Evolutionary conservation across 2,113 vertebrate species (phyloP).

Genomic region (Aphyosemion australe): DNA sequence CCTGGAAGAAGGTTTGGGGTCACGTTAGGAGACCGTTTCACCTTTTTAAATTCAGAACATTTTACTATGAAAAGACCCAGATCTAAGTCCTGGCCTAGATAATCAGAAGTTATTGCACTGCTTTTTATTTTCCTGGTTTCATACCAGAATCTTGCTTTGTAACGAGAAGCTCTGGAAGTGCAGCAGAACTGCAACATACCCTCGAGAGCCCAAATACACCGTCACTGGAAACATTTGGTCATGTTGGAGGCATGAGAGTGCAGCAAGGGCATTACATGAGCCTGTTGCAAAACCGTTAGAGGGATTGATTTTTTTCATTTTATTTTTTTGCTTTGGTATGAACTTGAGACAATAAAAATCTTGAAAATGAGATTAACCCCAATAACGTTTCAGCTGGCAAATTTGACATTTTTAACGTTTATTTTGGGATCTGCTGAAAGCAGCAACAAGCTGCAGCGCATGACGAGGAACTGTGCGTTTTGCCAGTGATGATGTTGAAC

Average conservation of each 20-base stretch:
- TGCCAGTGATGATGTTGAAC: conserved; percentile 14
- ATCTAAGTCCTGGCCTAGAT: conserved; percentile 1
- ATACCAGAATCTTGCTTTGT: conserved; percentile 12
- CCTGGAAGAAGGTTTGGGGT: conserved; percentile 31
- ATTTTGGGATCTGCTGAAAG: conserved; percentile 24
- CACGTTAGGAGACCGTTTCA: conserved; percentile 19
- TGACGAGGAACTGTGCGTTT: background rate
- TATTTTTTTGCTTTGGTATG: background rate
- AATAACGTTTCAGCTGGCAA: conserved; percentile 25
- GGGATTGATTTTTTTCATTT: background rate
- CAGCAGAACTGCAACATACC: conserved; percentile 6
- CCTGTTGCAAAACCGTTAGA: conserved; percentile 5
- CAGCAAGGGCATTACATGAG: conserved; percentile 2
- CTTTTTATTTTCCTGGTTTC: too few species aligned
- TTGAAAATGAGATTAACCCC: conserved; percentile 22
- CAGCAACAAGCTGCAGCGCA: conserved; percentile 11
- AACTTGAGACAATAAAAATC: conserved; percentile 4
- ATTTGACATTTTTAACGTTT: conserved; percentile 4
- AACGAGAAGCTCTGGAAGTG: conserved; percentile 30
- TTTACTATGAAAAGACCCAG: background rate
- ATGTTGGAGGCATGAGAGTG: conserved; percentile 1
- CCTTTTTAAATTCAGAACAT: conserved; percentile 3
- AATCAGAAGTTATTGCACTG: too few species aligned
- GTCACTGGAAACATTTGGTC: conserved; percentile 55
- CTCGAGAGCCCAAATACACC: conserved; percentile 51